These are phyloP conservation scores for Cygnus buccinator DNA, from an alignment of 2,113 vertebrate species.

Conservation along the genomic window DNA sequence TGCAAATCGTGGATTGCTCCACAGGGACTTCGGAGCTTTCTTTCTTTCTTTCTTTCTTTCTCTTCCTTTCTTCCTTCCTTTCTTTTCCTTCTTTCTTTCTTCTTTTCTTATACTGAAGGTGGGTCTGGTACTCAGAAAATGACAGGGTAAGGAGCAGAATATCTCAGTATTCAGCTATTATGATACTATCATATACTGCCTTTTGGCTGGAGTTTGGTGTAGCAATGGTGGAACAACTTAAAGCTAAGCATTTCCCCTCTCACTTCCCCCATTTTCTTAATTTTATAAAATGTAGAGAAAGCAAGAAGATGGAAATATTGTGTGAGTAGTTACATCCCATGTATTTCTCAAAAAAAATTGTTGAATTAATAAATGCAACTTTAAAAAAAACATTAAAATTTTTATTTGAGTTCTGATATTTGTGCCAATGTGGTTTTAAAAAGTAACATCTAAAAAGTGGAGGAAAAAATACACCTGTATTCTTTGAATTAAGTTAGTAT, in stretches of 20 bases:
- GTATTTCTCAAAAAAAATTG: neutral
- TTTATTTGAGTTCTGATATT: neutral
- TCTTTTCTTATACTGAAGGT: neutral
- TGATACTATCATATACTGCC: neutral
- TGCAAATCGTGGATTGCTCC: neutral
- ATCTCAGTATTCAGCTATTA: neutral
- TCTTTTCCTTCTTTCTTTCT: neutral
- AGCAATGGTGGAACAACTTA: neutral
- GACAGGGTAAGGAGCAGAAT: neutral
- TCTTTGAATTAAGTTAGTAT: neutral
- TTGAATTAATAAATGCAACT: neutral
- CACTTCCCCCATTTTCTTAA: neutral
- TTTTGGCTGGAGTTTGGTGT: neutral
- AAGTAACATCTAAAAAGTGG: neutral
- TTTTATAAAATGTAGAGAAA: neutral
- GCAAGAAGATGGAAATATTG: neutral
- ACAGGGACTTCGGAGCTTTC: neutral
- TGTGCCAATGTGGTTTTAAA: neutral
- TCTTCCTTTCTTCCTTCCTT: no score
- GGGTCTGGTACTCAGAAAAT: neutral
- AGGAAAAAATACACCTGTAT: neutral
- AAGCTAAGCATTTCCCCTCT: neutral
- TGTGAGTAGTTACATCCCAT: neutral
- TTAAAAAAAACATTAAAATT: neutral
- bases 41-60: no score